Base-by-base conservation (phyloP, 23 tunicate genomes). In the Trididemnum clinides region DNA sequence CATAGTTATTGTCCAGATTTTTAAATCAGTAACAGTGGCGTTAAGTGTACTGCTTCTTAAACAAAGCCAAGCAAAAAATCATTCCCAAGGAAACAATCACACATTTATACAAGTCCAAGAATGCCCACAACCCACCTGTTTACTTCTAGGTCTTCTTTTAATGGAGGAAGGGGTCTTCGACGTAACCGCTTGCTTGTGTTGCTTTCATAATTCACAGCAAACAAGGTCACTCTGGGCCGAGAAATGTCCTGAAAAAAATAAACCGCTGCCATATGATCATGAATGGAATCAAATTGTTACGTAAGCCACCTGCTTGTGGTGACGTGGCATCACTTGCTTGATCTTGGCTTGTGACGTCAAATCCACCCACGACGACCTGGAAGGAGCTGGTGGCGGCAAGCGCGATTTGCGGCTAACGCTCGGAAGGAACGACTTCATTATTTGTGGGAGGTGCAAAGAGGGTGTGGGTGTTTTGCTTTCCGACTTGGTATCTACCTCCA, bases 101-200 rank as follows among this genome's bases (percentile, higher is more conserved):
- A n/a, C n/a, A n/a, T n/a, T n/a, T n/a, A n/a, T n/a, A n/a, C n/a
- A n/a, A n/a, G n/a, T n/a, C n/a, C n/a, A n/a, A n/a, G n/a, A n/a
- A n/a, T n/a, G n/a, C n/a, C n/a, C n/a, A n/a, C n/a, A n/a, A n/a
- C n/a, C n/a, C 25, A n/a, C 66, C 66, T 59, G 66, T n/a, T n/a
- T n/a, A n/a, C 23, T 59, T 59, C 25, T 5, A 28, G 66, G 21
- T 25, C 29, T 35, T 78, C 83, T 5, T 29, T 51, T 3, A 51
- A 2, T 22, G 87, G 87, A 1, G 87, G 87, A 1, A 83, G 87
- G 44, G 87, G 87, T 18, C 87, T 70, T 28, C 87, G 30, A 2
- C 51, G 51, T 25, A 83, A 66, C 35, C 50, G 70, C 19, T 37
- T 50, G 54, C 32, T 21, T 2, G 75, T 22, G 18, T 50, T 51